Evolutionary conservation across 2,888 invertebrate species (phyloP), one percentile per base, ranked within the genome.

Genomic region (Drosophila multiciliata): DNA sequence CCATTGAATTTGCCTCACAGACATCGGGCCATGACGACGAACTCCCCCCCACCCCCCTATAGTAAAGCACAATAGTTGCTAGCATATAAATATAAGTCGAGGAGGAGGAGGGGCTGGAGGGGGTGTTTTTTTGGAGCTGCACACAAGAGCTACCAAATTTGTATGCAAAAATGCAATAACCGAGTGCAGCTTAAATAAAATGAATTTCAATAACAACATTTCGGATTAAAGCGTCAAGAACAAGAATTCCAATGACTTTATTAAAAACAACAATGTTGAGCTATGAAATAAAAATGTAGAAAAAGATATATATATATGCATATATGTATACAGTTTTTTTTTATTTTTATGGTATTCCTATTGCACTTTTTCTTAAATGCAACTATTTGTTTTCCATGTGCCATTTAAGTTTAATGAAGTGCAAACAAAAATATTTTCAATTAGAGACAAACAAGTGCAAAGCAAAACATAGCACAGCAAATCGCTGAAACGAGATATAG

Each of bases 191-290:
- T 85, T 90, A 90, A 85, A 89, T 88, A 85, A 86, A 86, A 90
- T 90, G 75, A 90, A 90, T 86, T 86, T 90, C 86, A 80, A 83
- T 86, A 83, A 90, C 90, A 90, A 90, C 89, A 86, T 88, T 90
- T 83, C 67, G 90, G 90, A 88, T 90, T 86, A 76, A 76, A 66
- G 50, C 33, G 60, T 49, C 60, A 60, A 23, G 20, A 75, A 49
- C 45, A 57, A n/a, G 38, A 64, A 35, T 3, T 2, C 4, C 55
- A 40, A 50, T 11, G 32, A 50, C 40, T 49, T 50, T 55, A 57
- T 55, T 60, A 74, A 45, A 23, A 45, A 65, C 64, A 65, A 69
- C 57, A 66, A 52, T 68, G 58, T 64, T 36, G 60, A 71, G 64
- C 64, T 64, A 32, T 48, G 58, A 73, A 67, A 89, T 74, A 66